Base-by-base conservation (phyloP, 2,113 vertebrate genomes). In the Rhinoderma darwinii region DNA sequence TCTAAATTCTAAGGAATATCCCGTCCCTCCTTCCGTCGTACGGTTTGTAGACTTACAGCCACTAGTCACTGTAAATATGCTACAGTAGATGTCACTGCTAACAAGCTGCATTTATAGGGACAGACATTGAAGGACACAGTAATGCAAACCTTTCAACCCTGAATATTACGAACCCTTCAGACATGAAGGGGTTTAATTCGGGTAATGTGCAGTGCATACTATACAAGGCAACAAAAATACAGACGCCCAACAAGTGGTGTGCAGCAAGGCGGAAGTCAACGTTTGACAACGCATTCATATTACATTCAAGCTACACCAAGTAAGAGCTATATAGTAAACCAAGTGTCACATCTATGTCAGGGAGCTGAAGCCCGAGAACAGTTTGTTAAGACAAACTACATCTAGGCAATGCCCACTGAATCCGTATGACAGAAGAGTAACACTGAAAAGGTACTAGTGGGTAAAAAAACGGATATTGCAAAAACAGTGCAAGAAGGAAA, bases 401-500 rank as follows among this genome's bases (percentile, higher is more conserved):
- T 18, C 22, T 25, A 54, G 50, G 73, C 44, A 84, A 85, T 66
- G 84, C 84, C 73, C 84, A 37, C 56, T 77, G 51, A 76, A 76
- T 74, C 63, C 25, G 27, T 41, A 75, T 14, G 54, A 44, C 27
- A 30, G 88, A 51, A 83, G 89, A 91, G 90, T 86, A 94, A 94
- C 88, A 93, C 90, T 94, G 94, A 92, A 92, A 94, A 90, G 90
- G 90, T 93, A 91, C 84, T 89, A 89, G 18, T 88, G 89, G 91
- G 88, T 91, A 93, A 85, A 77, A 84, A 84, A 85, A 94, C 88
- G 87, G 51, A 90, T 90, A 93, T 87, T 92, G 90, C 91, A 92
- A 94, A 80, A 92, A 93, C 92, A 95, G 93, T 94, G 92, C 94
- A 93, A 94, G 86, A 72, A 88, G 18, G 82, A 88, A 89, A 90